phyloP scores from a whole-genome alignment of 1,140 invertebrate species.

The Batillaria attramentaria region DNA sequence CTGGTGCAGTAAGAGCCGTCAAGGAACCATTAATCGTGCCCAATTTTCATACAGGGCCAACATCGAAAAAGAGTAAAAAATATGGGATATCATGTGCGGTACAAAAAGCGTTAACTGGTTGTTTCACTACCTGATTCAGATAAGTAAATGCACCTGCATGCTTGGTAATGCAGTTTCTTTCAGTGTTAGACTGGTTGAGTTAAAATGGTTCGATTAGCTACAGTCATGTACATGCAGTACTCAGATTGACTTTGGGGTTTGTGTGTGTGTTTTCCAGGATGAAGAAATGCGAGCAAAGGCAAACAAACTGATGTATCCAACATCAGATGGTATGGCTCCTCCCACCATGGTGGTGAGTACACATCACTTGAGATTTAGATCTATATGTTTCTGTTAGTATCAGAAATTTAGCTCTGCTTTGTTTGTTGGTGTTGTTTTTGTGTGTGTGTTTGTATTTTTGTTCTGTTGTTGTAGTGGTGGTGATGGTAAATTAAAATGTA shows the following conservation, averaged over 20 bases:
- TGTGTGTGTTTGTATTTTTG: neutral
- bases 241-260: neutral
- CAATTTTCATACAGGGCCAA: too few species aligned
- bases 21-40: too few species aligned
- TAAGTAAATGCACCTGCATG: neutral
- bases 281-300: slow-evolving; percentile 61
- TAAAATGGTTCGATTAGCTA: neutral
- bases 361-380: too few species aligned
- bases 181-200: neutral
- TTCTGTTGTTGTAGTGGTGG: neutral
- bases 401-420: too few species aligned
- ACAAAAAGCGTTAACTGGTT: too few species aligned
- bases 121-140: too few species aligned
- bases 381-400: too few species aligned
- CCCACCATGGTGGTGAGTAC: slow-evolving; percentile 48
- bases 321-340: slow-evolving; percentile 59
- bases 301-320: slow-evolving; percentile 59
- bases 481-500: too few species aligned
- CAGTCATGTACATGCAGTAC: neutral
- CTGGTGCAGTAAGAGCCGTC: too few species aligned
- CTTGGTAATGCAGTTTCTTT: neutral
- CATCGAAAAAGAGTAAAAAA: too few species aligned
- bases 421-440: neutral
- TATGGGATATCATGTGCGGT: too few species aligned
- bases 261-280: slow-evolving; percentile 49